phyloP scores from a whole-genome alignment of 1,140 invertebrate genomes.

The Vanessa tameamea region DNA sequence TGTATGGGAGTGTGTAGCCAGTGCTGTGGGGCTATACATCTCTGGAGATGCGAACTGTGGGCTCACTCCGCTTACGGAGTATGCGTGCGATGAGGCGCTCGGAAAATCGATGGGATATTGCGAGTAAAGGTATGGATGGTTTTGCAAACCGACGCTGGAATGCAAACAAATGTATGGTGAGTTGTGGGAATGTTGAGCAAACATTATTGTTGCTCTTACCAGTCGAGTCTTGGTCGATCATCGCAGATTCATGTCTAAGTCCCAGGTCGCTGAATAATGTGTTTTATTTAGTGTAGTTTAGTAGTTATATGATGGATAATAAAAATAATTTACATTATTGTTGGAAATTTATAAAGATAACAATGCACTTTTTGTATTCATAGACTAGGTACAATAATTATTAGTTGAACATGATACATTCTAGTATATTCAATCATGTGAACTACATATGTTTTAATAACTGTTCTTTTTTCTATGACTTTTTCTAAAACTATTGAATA shows the following conservation, averaged over 20 bases:
- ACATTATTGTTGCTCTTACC: not conserved
- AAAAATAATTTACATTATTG: not conserved
- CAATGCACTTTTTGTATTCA: too few species aligned
- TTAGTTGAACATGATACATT: too few species aligned
- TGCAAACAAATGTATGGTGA: constrained; percentile 54
- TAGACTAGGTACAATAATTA: too few species aligned
- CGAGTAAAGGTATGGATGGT: constrained; percentile 77
- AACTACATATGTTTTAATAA: too few species aligned
- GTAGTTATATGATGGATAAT: not conserved
- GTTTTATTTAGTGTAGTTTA: not conserved
- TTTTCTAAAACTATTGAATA: too few species aligned
- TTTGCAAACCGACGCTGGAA: constrained; percentile 76
- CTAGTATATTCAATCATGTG: too few species aligned
- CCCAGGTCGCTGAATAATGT: constrained; percentile 8
- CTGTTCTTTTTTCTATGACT: too few species aligned
- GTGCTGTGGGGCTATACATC: constrained; percentile 69
- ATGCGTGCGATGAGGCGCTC: constrained; percentile 76
- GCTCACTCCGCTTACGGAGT: constrained; percentile 73
- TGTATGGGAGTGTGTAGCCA: constrained; percentile 61
- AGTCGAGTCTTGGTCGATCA: constrained; percentile 22
- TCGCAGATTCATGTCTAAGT: constrained; percentile 12
- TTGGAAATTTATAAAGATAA: too few species aligned
- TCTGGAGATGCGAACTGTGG: constrained; percentile 72
- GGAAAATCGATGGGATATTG: constrained; percentile 80
- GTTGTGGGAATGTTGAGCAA: not conserved